A percentile compares a stretch with the other conserved stretches of the same genome.
phyloP scores from a whole-genome alignment of 30 jellyfish, hydroid and myxozoan species.

The Turritopsis dohrnii region DNA sequence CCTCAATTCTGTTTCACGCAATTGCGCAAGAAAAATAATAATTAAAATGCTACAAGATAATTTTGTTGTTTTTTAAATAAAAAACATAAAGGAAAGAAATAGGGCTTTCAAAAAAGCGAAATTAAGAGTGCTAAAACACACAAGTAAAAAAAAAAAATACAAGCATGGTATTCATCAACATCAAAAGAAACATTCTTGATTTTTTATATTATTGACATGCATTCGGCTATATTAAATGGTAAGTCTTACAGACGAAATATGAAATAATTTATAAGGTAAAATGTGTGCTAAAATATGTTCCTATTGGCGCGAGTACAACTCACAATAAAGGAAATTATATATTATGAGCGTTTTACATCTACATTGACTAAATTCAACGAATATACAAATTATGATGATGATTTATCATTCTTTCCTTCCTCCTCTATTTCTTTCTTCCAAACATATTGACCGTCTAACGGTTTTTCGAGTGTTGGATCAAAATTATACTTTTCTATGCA shows the following conservation, averaged over 20 bases:
- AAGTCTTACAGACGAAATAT: not conserved
- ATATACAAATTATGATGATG: not conserved
- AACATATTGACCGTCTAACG: constrained; percentile 28
- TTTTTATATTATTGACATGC: too few species aligned
- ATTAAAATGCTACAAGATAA: too few species aligned
- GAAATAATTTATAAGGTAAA: not conserved
- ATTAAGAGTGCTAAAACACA: not conserved
- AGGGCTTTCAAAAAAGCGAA: not conserved
- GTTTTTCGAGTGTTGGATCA: constrained; percentile 25
- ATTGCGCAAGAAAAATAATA: not conserved
- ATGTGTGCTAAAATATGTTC: not conserved
- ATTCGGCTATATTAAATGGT: not conserved
- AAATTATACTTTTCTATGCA: constrained; percentile 30
- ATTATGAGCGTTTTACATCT: too few species aligned
- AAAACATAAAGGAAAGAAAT: not conserved
- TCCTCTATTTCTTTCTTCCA: constrained; percentile 24
- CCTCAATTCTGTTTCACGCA: not conserved
- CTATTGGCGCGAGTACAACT: not conserved
- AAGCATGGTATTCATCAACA: not conserved
- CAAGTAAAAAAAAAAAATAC: not conserved
- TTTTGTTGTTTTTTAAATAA: too few species aligned
- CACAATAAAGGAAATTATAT: not conserved
- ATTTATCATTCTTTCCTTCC: not conserved
- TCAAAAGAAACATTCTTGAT: too few species aligned
- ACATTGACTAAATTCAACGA: too few species aligned